Evolutionary conservation across 1,140 invertebrate genomes (phyloP), one percentile per base, ranked within the genome.

Genomic region (Aphelinus certus): DNA sequence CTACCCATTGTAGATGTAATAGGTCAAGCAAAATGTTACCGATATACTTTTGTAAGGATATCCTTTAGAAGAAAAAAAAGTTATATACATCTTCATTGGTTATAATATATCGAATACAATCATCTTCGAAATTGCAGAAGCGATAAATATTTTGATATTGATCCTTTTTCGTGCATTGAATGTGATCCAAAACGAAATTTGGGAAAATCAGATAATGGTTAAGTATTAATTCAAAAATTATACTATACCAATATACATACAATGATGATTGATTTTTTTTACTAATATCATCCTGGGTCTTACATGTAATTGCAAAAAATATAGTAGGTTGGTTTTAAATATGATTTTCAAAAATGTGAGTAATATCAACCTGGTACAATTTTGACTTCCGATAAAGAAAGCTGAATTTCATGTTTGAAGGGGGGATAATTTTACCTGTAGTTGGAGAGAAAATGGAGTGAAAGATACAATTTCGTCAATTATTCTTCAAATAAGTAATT

Each of bases 371-470:
- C 70, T 72, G 79, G 84, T 63, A 79, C 80, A 63, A 78, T 82
- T 42, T 78, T 83, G 5, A 86, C 84, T 6, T 73, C 66, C 26
- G 85, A 88, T 81, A 78, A 81, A 73, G 75, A 75, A 67, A 77
- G 83, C 53, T 90, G 88, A 70, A 78, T 89, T 51, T 5, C 75
- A n/a, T 89, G 87, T 77, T 73, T 42, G 78, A 79, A 79, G 45
- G 57, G 68, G 9, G 78, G 26, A 76, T 55, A 79, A 79, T 61
- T 66, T 64, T 46, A 77, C 62, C n/a, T 88, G 87, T 77, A 78
- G 77, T 56, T 88, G 86, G 46, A 6, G 65, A 10, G 26, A 26
- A 26, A 26, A 26, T 26, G 26, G 26, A 26, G 26, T 26, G 26
- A 26, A 26, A 26, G 26, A 26, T 26, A 26, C 26, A 26, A 26